These are phyloP conservation scores for Brachyrhaphis roseni DNA, from an alignment of 2,797 vertebrate genomes.

Conservation along the genomic window DNA sequence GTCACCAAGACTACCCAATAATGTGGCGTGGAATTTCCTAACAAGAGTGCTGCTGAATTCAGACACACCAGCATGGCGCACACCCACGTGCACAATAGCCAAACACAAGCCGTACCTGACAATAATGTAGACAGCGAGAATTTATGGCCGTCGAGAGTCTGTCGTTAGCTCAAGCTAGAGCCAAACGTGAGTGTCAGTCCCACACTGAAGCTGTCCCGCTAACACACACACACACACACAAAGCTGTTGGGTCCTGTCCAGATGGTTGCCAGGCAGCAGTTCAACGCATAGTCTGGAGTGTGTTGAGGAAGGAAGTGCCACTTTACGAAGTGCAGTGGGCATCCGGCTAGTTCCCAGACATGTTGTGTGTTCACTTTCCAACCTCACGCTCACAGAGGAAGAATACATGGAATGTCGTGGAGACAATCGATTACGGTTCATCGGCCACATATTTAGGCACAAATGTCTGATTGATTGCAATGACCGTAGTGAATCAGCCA, in stretches of 20 bases:
- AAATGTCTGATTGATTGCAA: neutral
- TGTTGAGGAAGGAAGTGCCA: constrained; percentile 81
- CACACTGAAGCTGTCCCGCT: constrained; percentile 48
- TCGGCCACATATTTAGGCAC: neutral
- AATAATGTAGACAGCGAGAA: constrained; percentile 47
- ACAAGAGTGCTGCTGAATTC: constrained; percentile 73
- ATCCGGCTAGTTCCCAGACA: constrained; percentile 69
- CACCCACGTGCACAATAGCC: constrained; percentile 49
- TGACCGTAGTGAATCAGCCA: neutral
- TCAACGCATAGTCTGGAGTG: constrained; percentile 76
- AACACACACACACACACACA: constrained; percentile 43
- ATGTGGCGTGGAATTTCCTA: constrained; percentile 79
- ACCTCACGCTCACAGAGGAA: constrained; percentile 49
- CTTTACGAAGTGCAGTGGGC: constrained; percentile 73
- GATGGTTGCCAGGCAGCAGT: constrained; percentile 77
- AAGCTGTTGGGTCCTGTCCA: constrained; percentile 74
- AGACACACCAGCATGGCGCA: constrained; percentile 38
- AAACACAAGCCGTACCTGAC: constrained; percentile 51
- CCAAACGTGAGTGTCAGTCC: constrained; percentile 53
- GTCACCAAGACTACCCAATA: constrained; percentile 78
- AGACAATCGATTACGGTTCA: constrained; percentile 11
- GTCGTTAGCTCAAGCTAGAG: constrained; percentile 49
- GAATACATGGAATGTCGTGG: constrained; percentile 29
- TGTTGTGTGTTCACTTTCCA: constrained; percentile 57
- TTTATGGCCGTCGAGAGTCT: constrained; percentile 53